Evolutionary conservation across 2,113 vertebrate species (phyloP), one percentile per base, ranked within the genome.

Genomic region (Scomber scombrus): DNA sequence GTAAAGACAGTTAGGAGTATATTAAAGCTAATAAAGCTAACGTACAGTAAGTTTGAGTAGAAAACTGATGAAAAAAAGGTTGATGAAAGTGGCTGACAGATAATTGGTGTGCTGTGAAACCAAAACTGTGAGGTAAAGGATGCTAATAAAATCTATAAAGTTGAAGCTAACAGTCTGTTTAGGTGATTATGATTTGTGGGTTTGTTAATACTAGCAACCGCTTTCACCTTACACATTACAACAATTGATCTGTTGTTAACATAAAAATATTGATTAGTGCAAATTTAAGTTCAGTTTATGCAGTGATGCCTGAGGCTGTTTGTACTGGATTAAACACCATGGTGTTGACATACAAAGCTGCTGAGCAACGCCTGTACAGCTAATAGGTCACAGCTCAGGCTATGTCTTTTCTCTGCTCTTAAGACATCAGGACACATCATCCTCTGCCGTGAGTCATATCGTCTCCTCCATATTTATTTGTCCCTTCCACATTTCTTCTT

Each of bases 371-470:
- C 34, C 8, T 40, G 34, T 40, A 9, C 5, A 40, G 34, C 34
- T 40, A 45, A 45, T 18, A 5, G 31, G 43, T 34, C 14, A 11
- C 29, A 67, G 64, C 26, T 1, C 14, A 40, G 12, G 2, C 8
- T 9, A 13, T 5, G 1, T 21, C 50, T 51, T 56, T 19, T 23
- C 26, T 46, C 58, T 49, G 52, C 66, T n/a, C 3, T 61, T 18
- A 60, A 66, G 58, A 71, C 49, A 65, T 60, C 13, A 26, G 43
- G 49, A 66, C 67, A 72, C 26, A 47, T 67, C 31, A 40, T 47
- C 45, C 13, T 67, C 67, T 56, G 77, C 63, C 50, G 57, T 40
- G 43, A 67, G 23, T 52, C 63, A 55, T 10, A 34, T 77, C 65
- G 74, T 40, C 50, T 18, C 23, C 31, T 51, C 34, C 47, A 9